Evolutionary conservation across 2,113 vertebrate genomes (phyloP).

Genomic region (Sterna hirundo): DNA sequence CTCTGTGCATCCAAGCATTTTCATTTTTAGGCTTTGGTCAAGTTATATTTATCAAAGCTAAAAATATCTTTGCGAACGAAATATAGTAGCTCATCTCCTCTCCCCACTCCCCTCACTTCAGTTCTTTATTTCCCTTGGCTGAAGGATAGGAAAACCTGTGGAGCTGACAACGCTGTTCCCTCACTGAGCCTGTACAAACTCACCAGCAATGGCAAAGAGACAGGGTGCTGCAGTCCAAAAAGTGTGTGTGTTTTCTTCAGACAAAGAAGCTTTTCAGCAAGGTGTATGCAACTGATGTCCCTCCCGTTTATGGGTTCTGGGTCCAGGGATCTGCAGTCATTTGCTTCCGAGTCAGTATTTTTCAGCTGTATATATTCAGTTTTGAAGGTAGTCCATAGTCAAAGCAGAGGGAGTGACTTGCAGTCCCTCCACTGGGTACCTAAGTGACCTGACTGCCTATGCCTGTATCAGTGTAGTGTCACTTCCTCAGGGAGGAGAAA

Average conservation of each 20-base stretch:
- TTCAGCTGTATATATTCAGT: neutral
- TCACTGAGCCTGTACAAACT: neutral
- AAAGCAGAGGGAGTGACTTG: neutral
- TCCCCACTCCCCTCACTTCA: neutral
- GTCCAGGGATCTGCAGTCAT: neutral
- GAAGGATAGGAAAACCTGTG: slow-evolving; percentile 3
- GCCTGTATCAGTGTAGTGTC: neutral
- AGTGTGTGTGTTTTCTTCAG: neutral
- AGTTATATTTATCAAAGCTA: slow-evolving; percentile 63
- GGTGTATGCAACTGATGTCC: neutral
- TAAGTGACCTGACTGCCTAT: neutral
- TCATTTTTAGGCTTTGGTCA: slow-evolving; percentile 52
- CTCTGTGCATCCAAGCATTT: slow-evolving; percentile 10
- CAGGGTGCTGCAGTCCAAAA: neutral
- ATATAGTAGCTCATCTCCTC: neutral
- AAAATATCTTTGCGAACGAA: slow-evolving; percentile 50
- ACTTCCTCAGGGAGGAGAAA: neutral
- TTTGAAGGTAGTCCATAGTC: neutral
- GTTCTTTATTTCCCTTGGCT: slow-evolving; percentile 39
- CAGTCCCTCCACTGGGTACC: neutral
- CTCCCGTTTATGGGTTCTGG: neutral
- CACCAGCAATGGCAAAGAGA: neutral
- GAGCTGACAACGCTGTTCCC: neutral
- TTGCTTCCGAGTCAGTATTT: neutral
- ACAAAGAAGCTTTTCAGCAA: neutral